Base-by-base conservation (phyloP, 2,113 vertebrate species). In the Mohoua ochrocephala region DNA sequence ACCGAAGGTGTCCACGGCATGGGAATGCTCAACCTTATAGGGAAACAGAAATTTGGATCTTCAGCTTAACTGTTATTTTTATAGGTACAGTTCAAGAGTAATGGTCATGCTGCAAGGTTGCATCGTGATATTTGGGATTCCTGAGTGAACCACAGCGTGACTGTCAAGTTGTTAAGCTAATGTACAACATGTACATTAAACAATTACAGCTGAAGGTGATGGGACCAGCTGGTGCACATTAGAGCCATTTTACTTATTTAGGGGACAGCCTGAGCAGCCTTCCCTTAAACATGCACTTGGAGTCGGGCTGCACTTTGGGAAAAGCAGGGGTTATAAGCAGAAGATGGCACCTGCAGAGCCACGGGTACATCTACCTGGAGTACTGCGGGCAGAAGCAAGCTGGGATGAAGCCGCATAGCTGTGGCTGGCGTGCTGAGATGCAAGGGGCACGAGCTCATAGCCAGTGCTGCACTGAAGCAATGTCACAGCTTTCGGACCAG, bases 331-430 rank as follows among this genome's bases (percentile, higher is more conserved):
- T 53, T 83, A 9, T 5, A 60, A 33, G 8, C 71, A 79, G 35
- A 75, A 52, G 33, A 47, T 30, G 24, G 13, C 33, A 57, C n/a
- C 31, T 39, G 41, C 21, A 39, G 60, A 57, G 33, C 53, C 77
- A 79, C 0, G 0, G 35, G 11, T 57, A 30, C 5, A 2, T 91
- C 67, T 54, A 67, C 33, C 11, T 39, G 26, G 49, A 41, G 33
- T 30, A 23, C 2, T 52, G 35, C 14, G 12, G 49, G 44, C 65
- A 94, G 70, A 76, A 75, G 24, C 24, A 64, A 87, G 61, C 49
- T n/a, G 30, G 0, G 65, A 41, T 49, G 59, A 67, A 81, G 69
- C 33, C 64, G 47, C 49, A 31, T 1, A 50, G 35, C 56, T 84
- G 60, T 39, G 21, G 39, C 6, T 81, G 86, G 44, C 0, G 0